Evolutionary conservation across 2,888 invertebrate genomes (phyloP).

Genomic region (Apodemia mormo): DNA sequence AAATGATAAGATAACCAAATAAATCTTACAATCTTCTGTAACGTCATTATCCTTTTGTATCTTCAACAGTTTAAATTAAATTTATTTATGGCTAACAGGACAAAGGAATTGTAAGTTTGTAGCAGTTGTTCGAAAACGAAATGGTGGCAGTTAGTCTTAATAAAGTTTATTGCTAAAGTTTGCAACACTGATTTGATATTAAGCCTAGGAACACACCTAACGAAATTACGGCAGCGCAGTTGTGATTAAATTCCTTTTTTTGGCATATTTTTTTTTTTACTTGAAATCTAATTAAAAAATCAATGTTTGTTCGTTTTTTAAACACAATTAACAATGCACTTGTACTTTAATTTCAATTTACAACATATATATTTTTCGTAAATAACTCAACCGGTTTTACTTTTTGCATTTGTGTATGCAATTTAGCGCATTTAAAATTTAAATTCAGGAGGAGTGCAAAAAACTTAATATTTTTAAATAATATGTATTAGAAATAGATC

Average conservation of each 20-base stretch:
- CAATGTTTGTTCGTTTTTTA: too few species aligned
- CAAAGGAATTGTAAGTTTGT: not conserved
- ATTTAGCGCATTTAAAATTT: too few species aligned
- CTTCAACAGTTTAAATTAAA: not conserved
- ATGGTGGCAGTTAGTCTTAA: not conserved
- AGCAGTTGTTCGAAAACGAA: not conserved
- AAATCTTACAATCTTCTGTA: not conserved
- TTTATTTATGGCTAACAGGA: not conserved
- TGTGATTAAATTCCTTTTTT: not conserved
- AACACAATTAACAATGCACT: too few species aligned
- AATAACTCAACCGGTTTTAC: too few species aligned
- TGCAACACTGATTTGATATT: not conserved
- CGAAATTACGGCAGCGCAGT: not conserved
- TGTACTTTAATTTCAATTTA: too few species aligned
- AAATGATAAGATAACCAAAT: not conserved
- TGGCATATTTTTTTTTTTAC: not conserved
- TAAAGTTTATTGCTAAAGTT: constrained; percentile 21
- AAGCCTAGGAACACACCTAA: not conserved
- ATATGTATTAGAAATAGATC: too few species aligned
- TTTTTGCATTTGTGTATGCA: too few species aligned
- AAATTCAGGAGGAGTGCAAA: too few species aligned
- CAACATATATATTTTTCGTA: too few species aligned
- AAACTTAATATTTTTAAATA: too few species aligned
- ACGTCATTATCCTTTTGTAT: not conserved
- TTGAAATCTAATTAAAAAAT: too few species aligned